Evolutionary conservation across 2,888 invertebrate genomes (phyloP).

Genomic region (Allacma fusca): DNA sequence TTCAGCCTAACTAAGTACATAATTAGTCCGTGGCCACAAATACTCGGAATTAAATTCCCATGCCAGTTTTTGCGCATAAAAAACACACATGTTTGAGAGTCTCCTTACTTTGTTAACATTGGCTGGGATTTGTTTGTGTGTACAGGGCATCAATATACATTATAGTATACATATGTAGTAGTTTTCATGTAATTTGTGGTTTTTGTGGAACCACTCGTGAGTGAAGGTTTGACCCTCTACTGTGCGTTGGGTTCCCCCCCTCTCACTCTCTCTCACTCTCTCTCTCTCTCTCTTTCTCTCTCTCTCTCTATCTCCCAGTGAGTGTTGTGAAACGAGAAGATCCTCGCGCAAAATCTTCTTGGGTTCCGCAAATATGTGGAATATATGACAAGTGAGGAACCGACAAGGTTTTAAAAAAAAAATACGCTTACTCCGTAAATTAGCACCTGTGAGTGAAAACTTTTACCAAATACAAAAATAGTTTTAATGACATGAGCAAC

Average conservation of each 20-base stretch:
- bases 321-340: not conserved
- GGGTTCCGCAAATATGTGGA: too few relatives aligned
- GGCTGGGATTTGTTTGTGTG: not conserved
- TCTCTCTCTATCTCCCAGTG: too few relatives aligned
- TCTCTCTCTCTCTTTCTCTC: too few relatives aligned
- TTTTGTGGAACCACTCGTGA: too few relatives aligned
- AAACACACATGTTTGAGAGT: not conserved
- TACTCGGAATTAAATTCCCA: conserved; percentile 10
- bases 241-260: not conserved
- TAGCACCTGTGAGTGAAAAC: conserved; percentile 35
- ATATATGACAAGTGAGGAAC: conserved; percentile 35
- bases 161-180: not conserved
- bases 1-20: not conserved
- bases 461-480: conserved; percentile 37
- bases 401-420: conserved; percentile 18
- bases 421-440: conserved; percentile 32
- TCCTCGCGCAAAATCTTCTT: too few relatives aligned
- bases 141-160: not conserved
- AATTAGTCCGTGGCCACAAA: conserved; percentile 1
- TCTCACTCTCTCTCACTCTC: conserved; percentile 12
- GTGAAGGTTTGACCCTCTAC: too few relatives aligned
- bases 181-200: too few relatives aligned
- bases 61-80: not conserved
- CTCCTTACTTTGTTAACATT: not conserved
- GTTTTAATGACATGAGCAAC: conserved; percentile 25